Evolutionary conservation across 2,113 vertebrate genomes (phyloP).

Genomic region (Caretta caretta): DNA sequence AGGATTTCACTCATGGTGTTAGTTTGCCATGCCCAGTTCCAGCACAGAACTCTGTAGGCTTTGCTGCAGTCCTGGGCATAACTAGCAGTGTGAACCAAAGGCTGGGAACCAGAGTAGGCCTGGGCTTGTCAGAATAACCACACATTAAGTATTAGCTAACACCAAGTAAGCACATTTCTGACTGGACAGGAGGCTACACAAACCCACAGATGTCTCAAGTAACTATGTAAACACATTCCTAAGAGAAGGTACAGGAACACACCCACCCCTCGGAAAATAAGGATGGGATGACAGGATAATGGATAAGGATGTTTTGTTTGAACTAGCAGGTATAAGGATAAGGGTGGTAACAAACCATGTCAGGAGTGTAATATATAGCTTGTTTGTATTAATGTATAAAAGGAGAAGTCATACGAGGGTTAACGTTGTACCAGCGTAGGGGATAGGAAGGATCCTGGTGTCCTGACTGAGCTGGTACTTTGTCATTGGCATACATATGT

Average conservation of each 20-base stretch:
- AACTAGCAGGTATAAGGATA: neutral
- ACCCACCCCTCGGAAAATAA: neutral
- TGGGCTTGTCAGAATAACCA: no score
- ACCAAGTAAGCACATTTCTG: neutral
- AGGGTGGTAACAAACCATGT: neutral
- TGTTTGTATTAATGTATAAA: neutral
- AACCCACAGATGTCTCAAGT: neutral
- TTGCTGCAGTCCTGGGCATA: no score
- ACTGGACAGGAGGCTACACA: neutral
- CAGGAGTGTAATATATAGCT: no score
- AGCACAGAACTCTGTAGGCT: neutral
- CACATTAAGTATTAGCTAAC: neutral
- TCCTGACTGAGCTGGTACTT: neutral
- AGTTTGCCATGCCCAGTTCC: neutral
- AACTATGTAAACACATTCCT: neutral
- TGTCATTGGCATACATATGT: neutral
- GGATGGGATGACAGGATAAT: neutral
- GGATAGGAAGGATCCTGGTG: neutral
- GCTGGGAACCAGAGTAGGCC: no score
- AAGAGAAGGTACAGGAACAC: neutral
- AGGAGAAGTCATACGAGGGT: neutral
- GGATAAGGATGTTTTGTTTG: neutral
- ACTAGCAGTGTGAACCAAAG: no score
- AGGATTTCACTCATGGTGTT: neutral
- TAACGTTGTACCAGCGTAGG: neutral